Percentiles rank a stretch among this genome's conserved stretches.
phyloP scores from a whole-genome alignment of 2,797 vertebrate genomes.

The Pantherophis alleghaniensis region DNA sequence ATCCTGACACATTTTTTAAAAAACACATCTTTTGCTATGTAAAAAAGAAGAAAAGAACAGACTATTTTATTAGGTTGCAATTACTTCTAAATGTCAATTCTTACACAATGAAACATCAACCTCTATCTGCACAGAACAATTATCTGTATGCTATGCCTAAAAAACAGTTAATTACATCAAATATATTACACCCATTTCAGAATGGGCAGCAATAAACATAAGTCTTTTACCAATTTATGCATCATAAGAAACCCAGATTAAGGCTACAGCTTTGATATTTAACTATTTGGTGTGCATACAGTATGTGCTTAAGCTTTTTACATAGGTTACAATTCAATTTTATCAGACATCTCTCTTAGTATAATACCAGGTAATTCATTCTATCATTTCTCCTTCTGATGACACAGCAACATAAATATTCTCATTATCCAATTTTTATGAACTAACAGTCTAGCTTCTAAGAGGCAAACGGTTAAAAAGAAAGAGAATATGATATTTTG shows the following conservation, averaged over 20 bases:
- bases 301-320: neutral
- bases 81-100: neutral
- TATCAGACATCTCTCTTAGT: neutral
- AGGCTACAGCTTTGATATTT: neutral
- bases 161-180: neutral
- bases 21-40: neutral
- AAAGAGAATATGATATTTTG: neutral
- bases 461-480: neutral
- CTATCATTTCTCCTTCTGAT: neutral
- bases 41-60: neutral
- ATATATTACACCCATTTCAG: neutral
- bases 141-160: neutral
- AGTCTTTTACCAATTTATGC: constrained; percentile 1
- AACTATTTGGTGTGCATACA: neutral
- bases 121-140: neutral
- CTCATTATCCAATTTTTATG: neutral
- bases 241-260: neutral
- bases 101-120: neutral
- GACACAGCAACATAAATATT: neutral
- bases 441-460: neutral
- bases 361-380: neutral
- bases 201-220: neutral
- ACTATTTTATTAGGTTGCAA: neutral
- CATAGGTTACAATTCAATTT: neutral
- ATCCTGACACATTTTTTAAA: neutral